Conservation (phyloP, 2,797 vertebrate genomes). For the Pyrocephalus nanus region DNA sequence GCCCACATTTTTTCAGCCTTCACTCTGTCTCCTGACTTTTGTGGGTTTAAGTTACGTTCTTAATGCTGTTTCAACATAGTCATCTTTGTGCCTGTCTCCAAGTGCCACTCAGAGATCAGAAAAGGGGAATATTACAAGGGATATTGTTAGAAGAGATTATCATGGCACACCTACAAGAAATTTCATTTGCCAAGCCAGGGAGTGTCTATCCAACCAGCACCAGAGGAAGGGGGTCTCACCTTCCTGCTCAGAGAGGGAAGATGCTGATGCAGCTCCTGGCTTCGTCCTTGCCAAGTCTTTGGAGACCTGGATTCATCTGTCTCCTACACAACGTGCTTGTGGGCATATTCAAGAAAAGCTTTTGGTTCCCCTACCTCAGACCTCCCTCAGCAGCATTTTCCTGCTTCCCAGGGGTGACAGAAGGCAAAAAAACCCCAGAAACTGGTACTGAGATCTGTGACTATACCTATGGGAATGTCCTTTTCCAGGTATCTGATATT, state of each 20-base stretch:
- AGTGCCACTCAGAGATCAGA: background rate
- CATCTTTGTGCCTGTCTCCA: background rate
- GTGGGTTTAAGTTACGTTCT: constrained; percentile 11
- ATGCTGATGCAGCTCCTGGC: background rate
- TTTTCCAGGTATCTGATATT: background rate
- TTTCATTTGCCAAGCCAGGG: fast-evolving
- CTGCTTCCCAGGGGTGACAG: background rate
- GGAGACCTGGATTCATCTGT: background rate
- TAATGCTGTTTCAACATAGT: background rate
- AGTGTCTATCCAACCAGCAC: background rate
- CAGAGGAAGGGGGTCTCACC: background rate
- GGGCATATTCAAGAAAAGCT: background rate
- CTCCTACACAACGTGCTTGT: fast-evolving
- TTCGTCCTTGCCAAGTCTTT: background rate
- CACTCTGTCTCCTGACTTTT: constrained; percentile 37
- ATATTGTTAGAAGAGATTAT: background rate
- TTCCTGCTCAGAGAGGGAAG: background rate
- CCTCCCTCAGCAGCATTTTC: background rate
- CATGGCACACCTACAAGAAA: background rate
- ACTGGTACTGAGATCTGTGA: background rate
- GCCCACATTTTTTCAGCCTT: constrained; percentile 44
- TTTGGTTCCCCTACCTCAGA: background rate
- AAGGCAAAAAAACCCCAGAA: background rate
- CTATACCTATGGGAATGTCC: background rate
- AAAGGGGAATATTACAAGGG: background rate